Conservation (phyloP, 1,140 invertebrate species). For the Steinernema khuongi region DNA sequence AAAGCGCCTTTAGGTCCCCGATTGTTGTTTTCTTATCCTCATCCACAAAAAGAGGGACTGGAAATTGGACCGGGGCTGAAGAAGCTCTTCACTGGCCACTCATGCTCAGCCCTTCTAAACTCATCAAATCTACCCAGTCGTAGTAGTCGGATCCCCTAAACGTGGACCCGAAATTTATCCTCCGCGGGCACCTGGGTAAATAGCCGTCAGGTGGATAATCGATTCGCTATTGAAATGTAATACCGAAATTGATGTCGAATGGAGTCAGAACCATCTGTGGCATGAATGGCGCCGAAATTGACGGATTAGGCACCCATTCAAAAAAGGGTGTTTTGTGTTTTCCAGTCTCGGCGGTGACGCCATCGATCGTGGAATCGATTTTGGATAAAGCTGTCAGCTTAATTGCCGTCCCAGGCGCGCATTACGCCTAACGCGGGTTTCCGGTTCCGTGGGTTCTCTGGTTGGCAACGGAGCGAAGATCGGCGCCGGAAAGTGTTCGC, state of each 20-base stretch:
- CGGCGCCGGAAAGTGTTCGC: neutral
- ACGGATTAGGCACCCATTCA: neutral
- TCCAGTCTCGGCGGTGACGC: neutral
- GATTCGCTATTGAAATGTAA: slow-evolving; percentile 15
- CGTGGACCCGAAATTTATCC: neutral
- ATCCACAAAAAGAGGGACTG: too few relatives aligned
- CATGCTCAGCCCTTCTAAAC: too few relatives aligned
- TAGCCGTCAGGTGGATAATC: neutral
- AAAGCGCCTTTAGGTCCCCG: too few relatives aligned
- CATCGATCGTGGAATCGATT: neutral
- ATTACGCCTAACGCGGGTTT: neutral
- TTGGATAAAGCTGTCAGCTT: slow-evolving; percentile 3
- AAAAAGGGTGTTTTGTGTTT: neutral
- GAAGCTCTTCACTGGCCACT: too few relatives aligned
- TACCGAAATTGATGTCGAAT: neutral
- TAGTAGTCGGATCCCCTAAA: too few relatives aligned
- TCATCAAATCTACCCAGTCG: too few relatives aligned
- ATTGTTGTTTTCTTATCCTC: too few relatives aligned
- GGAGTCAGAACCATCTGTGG: neutral
- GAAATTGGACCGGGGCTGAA: too few relatives aligned
- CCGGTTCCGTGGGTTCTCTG: too few relatives aligned
- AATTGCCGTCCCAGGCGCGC: neutral
- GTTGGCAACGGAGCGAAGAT: too few relatives aligned
- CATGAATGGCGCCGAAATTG: neutral
- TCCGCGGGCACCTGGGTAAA: neutral